Evolutionary conservation across 1,140 invertebrate genomes (phyloP).

Genomic region (Aphelinus atriplicis): DNA sequence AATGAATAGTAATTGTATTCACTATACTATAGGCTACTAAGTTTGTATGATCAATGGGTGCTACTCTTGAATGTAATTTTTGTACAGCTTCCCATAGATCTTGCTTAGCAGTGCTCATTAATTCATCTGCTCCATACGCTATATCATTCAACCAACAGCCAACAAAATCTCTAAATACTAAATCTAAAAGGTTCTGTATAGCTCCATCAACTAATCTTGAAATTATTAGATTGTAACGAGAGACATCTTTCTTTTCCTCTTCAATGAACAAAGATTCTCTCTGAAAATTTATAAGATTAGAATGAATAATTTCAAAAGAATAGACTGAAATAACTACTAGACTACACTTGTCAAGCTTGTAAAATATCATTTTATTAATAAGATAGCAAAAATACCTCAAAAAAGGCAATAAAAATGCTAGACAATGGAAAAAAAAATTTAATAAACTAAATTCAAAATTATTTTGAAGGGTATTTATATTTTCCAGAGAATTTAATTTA

Average conservation of each 20-base stretch:
- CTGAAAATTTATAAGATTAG: constrained; percentile 16
- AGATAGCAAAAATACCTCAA: background rate
- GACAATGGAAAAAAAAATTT: background rate
- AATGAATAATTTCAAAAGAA: background rate
- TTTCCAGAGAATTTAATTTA: too few species aligned
- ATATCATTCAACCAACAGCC: constrained; percentile 78
- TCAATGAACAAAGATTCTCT: constrained; percentile 22
- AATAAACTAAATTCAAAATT: too few species aligned
- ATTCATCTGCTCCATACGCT: constrained; percentile 68
- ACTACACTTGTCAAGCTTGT: background rate
- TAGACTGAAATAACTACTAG: background rate
- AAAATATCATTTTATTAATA: background rate
- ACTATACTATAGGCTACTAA: constrained; percentile 85
- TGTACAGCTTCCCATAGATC: constrained; percentile 84
- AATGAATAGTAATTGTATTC: constrained; percentile 82
- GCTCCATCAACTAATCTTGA: constrained; percentile 84
- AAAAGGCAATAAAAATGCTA: background rate
- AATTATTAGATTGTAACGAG: constrained; percentile 76
- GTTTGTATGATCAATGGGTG: constrained; percentile 82
- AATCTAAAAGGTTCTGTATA: constrained; percentile 84
- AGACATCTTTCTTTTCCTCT: constrained; percentile 42
- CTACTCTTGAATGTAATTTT: constrained; percentile 77
- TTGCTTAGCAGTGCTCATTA: constrained; percentile 76
- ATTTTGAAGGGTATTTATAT: too few species aligned
- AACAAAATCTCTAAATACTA: constrained; percentile 82